Conservation (phyloP, 2,113 vertebrate genomes). For the Glareola pratincola region DNA sequence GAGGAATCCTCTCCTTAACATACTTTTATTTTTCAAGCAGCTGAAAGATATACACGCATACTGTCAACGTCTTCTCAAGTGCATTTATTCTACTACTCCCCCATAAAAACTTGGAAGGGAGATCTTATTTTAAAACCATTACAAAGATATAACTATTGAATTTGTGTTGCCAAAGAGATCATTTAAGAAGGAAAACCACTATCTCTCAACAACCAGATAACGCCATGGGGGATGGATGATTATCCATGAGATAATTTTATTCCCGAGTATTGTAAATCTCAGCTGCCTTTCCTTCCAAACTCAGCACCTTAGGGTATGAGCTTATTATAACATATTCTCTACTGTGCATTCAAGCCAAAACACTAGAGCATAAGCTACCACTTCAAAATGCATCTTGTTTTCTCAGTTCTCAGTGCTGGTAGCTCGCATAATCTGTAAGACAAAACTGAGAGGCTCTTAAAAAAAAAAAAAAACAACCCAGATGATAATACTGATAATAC, state of each 20-base stretch:
- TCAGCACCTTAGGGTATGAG: background rate
- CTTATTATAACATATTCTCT: background rate
- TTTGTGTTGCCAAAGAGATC: background rate
- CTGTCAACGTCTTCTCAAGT: background rate
- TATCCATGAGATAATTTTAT: background rate
- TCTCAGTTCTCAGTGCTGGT: background rate
- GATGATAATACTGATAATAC: background rate
- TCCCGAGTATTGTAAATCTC: background rate
- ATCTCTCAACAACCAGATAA: background rate
- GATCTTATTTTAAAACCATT: slow-evolving; percentile 15
- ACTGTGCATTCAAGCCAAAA: background rate
- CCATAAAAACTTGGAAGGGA: background rate
- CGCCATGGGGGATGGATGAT: background rate
- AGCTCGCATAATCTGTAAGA: background rate
- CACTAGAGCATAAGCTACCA: background rate
- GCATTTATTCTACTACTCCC: background rate
- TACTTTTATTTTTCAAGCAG: background rate
- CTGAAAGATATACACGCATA: background rate
- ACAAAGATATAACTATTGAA: background rate
- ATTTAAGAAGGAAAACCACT: background rate
- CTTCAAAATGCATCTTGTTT: background rate
- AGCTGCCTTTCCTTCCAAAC: background rate
- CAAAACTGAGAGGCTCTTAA: background rate
- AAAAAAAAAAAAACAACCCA: background rate
- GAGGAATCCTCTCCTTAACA: background rate